phyloP scores from a whole-genome alignment of 2,113 vertebrate genomes.

The Mustela nigripes region DNA sequence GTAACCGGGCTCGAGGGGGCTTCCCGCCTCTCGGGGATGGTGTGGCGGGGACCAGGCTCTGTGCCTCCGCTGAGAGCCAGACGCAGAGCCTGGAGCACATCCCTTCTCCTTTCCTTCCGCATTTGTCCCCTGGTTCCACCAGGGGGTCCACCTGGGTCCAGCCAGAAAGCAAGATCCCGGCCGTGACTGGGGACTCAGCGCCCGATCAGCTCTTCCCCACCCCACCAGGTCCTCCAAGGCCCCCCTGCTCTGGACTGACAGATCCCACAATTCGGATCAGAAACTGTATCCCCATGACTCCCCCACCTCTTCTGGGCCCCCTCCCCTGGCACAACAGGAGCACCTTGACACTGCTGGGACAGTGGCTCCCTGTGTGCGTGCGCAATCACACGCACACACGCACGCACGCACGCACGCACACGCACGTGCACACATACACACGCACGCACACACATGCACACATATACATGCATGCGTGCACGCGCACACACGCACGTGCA shows the following conservation, averaged over 20 bases:
- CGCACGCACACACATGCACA: no score
- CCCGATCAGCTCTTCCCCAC: neutral
- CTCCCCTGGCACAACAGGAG: neutral
- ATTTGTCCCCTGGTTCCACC: no score
- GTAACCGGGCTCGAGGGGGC: neutral
- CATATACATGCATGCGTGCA: no score
- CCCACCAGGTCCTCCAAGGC: neutral
- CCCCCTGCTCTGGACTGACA: neutral
- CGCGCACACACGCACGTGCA: no score
- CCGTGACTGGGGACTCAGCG: neutral
- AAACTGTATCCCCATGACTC: neutral
- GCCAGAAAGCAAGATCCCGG: neutral
- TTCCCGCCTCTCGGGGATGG: neutral
- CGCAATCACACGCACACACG: accelerated
- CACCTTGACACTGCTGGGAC: neutral
- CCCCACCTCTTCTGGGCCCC: neutral
- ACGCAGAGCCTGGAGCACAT: neutral
- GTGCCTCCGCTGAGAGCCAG: neutral
- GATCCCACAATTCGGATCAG: neutral
- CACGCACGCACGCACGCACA: no score
- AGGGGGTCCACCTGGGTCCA: no score
- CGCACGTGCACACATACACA: accelerated
- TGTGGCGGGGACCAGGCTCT: no score
- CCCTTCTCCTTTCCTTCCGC: neutral
- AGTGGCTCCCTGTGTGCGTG: neutral